Percentiles rank a stretch among this genome's conserved stretches.
These are phyloP conservation scores for Melanotaenia pygmaea DNA, from an alignment of 2,797 vertebrate species.

Conservation along the genomic window DNA sequence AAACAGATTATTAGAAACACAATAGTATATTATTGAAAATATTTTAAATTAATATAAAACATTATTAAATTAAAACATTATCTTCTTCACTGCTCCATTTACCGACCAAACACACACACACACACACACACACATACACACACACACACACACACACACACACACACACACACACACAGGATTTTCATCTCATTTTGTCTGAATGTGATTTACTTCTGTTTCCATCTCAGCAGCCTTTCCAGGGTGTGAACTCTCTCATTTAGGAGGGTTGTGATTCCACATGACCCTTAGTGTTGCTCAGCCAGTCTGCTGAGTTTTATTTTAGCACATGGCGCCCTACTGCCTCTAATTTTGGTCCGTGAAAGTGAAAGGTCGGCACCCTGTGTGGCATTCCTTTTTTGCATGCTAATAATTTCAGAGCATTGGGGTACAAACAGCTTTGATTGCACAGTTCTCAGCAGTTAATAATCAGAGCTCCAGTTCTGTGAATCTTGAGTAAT, in stretches of 20 bases:
- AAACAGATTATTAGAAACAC: neutral
- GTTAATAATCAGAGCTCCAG: constrained; percentile 32
- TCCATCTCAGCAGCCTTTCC: constrained; percentile 25
- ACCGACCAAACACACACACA: neutral
- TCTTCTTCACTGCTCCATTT: neutral
- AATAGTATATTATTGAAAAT: neutral
- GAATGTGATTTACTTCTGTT: constrained; percentile 11
- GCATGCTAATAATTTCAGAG: constrained; percentile 29
- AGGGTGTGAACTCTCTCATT: constrained; percentile 48
- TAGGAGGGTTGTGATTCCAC: constrained; percentile 18
- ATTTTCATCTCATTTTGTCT: constrained; percentile 12
- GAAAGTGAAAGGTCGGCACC: constrained; percentile 44
- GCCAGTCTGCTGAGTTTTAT: constrained; percentile 38
- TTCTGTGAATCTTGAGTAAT: constrained; percentile 26
- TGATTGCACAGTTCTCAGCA: constrained; percentile 25
- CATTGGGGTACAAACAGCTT: constrained; percentile 38
- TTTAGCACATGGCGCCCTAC: constrained; percentile 31
- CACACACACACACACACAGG: neutral
- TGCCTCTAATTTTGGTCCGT: constrained; percentile 38
- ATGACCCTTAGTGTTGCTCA: constrained; percentile 25
- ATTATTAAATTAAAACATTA: neutral
- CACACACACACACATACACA: neutral
- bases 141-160: no score
- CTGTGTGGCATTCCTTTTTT: constrained; percentile 35
- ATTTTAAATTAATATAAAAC: neutral